These are phyloP conservation scores for Psittacara wagleri DNA, from an alignment of 2,113 vertebrate genomes.

Conservation along the genomic window DNA sequence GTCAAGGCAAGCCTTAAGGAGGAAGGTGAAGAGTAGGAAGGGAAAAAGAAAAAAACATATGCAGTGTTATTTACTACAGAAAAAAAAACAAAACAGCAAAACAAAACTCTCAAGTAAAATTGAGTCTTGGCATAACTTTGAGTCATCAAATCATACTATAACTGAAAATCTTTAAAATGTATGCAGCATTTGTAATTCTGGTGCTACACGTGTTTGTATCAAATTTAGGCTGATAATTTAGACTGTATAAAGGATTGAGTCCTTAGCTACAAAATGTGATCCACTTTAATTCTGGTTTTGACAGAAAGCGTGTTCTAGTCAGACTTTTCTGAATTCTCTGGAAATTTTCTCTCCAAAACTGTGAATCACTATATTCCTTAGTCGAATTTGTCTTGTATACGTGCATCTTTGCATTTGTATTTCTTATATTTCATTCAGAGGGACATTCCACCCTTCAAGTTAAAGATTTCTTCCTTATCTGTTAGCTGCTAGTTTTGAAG, in stretches of 20 bases:
- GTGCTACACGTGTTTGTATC: not conserved
- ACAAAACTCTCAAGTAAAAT: not conserved
- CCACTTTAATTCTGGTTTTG: not conserved
- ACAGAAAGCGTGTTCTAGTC: not conserved
- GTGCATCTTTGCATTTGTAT: not conserved
- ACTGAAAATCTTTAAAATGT: not conserved
- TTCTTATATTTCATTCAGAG: not conserved
- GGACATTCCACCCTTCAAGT: not conserved
- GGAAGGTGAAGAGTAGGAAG: not conserved
- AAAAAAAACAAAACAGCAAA: not conserved
- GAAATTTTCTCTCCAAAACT: not conserved
- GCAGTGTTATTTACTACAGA: not conserved
- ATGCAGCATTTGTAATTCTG: not conserved
- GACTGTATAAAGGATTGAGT: not conserved
- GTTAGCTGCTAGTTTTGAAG: not conserved
- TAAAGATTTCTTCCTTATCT: not conserved
- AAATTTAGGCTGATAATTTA: not conserved
- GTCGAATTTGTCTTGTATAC: not conserved
- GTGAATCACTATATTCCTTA: not conserved
- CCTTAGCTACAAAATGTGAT: not conserved
- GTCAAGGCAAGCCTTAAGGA: not conserved
- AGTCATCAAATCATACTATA: not conserved
- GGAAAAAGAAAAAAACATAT: not conserved
- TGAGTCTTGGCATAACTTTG: not conserved
- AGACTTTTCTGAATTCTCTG: not conserved